Conservation (phyloP, 2,888 invertebrate genomes). For the Ichneumoninae sp. region DNA sequence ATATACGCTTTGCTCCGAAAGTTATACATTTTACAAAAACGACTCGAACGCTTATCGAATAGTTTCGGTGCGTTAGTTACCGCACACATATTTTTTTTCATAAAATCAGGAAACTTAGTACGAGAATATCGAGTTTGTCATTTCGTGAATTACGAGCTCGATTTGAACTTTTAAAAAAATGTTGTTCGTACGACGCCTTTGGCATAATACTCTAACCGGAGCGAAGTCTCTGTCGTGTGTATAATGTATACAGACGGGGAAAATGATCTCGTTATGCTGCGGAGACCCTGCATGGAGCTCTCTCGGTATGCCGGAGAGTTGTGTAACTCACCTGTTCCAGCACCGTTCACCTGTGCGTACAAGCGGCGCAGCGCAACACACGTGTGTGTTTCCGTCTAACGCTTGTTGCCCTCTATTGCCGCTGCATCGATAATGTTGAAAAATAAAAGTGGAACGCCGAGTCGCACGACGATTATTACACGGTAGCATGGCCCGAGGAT, state of each 20-base stretch:
- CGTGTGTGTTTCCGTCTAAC: not conserved
- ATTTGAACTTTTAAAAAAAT: conserved; percentile 60
- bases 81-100: conserved; percentile 14
- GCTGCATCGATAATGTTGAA: conserved; percentile 53
- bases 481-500: not conserved
- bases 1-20: too few relatives aligned
- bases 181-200: not conserved
- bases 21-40: too few relatives aligned
- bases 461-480: conserved; percentile 41
- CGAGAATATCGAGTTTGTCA: conserved; percentile 49
- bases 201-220: not conserved
- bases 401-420: conserved; percentile 13
- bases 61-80: conserved; percentile 10
- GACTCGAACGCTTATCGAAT: not conserved
- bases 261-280: conserved; percentile 62
- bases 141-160: conserved; percentile 47
- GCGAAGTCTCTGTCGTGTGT: conserved; percentile 26
- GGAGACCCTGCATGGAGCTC: conserved; percentile 20
- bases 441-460: conserved; percentile 64
- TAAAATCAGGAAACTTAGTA: conserved; percentile 46
- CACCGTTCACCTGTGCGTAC: conserved; percentile 67
- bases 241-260: conserved; percentile 38
- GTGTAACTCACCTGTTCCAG: conserved; percentile 66
- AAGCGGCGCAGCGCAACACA: conserved; percentile 19
- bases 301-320: conserved; percentile 57